Evolutionary conservation across 2,797 vertebrate genomes (phyloP).

Genomic region (Eulemur mongoz): DNA sequence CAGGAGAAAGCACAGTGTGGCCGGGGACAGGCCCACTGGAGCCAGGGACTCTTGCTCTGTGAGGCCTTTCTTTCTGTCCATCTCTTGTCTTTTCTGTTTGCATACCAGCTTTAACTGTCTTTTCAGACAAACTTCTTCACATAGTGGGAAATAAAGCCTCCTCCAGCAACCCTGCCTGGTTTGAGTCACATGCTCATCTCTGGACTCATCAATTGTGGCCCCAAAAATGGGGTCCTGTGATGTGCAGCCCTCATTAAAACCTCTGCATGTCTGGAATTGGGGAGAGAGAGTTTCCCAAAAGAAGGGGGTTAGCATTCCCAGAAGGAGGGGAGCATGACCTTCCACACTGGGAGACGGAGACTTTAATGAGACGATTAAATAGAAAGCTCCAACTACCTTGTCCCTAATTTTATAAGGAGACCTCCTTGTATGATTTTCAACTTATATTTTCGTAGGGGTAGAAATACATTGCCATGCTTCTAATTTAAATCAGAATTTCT

Average conservation of each 20-base stretch:
- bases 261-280: neutral
- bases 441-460: neutral
- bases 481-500: neutral
- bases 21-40: neutral
- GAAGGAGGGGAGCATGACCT: neutral
- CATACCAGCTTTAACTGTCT: neutral
- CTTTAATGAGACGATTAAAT: neutral
- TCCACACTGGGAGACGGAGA: neutral
- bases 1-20: neutral
- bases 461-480: neutral
- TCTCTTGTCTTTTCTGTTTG: neutral
- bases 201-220: neutral
- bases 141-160: neutral
- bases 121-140: neutral
- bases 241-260: neutral
- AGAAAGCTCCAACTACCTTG: neutral
- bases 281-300: neutral
- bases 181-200: neutral
- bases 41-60: neutral
- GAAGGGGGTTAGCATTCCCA: neutral
- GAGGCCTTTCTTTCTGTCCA: neutral
- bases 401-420: neutral
- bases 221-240: neutral
- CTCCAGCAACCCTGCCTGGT: neutral
- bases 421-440: neutral